A percentile compares a stretch with the other conserved stretches of the same genome.
Conservation (phyloP, 2,888 invertebrate genomes). For the Spisula solida region DNA sequence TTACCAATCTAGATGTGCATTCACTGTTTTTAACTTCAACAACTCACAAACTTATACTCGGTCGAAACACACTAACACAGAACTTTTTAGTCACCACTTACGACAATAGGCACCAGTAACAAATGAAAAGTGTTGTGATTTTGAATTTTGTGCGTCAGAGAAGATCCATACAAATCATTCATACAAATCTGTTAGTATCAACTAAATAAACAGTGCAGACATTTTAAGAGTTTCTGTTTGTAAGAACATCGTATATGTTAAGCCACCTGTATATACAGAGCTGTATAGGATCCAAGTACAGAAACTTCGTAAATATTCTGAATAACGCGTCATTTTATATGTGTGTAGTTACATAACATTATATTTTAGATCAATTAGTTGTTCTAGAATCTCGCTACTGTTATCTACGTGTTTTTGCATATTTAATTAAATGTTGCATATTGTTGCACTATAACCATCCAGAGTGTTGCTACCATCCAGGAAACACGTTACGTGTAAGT, state of each 20-base stretch:
- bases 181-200: not conserved
- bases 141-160: not conserved
- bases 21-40: not conserved
- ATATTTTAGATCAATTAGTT: not conserved
- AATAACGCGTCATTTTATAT: not conserved
- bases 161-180: not conserved
- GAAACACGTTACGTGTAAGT: too few relatives aligned
- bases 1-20: not conserved
- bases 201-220: not conserved
- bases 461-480: too few relatives aligned
- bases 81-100: not conserved
- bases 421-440: too few relatives aligned
- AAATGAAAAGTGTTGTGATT: not conserved
- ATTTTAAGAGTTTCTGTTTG: not conserved
- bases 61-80: too few relatives aligned
- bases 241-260: not conserved
- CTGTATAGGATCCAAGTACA: not conserved
- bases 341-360: not conserved
- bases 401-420: too few relatives aligned
- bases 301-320: not conserved
- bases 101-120: not conserved
- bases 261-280: not conserved
- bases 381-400: too few relatives aligned
- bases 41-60: too few relatives aligned
- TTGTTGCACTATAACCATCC: too few relatives aligned